These are phyloP conservation scores for Macaria liturata DNA, from an alignment of 2,888 invertebrate genomes.

Conservation along the genomic window DNA sequence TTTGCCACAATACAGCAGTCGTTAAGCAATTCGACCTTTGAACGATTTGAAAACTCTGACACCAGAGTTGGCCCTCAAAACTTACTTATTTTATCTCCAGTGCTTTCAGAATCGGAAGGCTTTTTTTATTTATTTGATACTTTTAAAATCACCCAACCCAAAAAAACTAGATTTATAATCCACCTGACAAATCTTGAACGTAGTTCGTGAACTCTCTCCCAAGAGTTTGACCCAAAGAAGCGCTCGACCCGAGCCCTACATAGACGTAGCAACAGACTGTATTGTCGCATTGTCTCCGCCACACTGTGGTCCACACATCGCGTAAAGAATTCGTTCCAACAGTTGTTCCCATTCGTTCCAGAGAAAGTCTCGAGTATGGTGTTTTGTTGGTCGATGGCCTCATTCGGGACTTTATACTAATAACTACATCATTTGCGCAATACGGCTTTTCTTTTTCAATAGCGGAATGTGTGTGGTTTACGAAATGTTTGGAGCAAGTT, in stretches of 20 bases:
- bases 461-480: background rate
- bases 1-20: too few relatives aligned
- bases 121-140: too few relatives aligned
- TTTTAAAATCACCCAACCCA: too few relatives aligned
- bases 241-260: constrained; percentile 21
- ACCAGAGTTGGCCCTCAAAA: too few relatives aligned
- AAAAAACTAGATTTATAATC: too few relatives aligned
- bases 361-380: constrained; percentile 59
- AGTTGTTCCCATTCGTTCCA: constrained; percentile 63
- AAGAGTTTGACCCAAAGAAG: constrained; percentile 20
- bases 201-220: constrained; percentile 24
- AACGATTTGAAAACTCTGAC: too few relatives aligned
- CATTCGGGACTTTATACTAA: constrained; percentile 19
- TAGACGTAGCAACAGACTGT: constrained; percentile 26
- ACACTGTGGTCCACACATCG: constrained; percentile 49
- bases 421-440: constrained; percentile 27
- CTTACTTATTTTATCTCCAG: too few relatives aligned
- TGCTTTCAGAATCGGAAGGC: too few relatives aligned
- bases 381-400: constrained; percentile 36
- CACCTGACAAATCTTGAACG: constrained; percentile 9
- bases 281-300: constrained; percentile 39
- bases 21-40: too few relatives aligned
- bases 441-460: constrained; percentile 19
- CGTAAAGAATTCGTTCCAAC: constrained; percentile 66
- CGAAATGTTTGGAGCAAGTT: background rate